Evolutionary conservation across 2,113 vertebrate species (phyloP), one percentile per base, ranked within the genome.

Genomic region (Numenius arquata): DNA sequence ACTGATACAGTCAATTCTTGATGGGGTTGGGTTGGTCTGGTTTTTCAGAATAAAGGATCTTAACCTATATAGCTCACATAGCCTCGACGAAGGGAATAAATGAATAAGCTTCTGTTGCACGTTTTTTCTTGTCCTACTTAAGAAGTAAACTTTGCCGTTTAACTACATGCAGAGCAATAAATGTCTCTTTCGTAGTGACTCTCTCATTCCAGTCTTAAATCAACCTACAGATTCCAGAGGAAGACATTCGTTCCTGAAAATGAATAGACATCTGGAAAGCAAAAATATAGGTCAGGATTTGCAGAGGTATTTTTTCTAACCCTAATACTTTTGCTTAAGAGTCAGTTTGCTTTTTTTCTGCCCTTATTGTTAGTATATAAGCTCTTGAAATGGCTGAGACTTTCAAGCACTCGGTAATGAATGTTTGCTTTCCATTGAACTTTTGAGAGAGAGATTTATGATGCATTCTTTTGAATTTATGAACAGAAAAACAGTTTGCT

Each of bases 401-500:
- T 95, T 94, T 91, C 59, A 78, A 36, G 27, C 81, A 74, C 40
- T 88, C 5, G 2, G 30, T 80, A 93, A 83, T 62, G 74, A 87
- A 58, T 71, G 63, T 59, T 89, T 76, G n/a, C 68, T 93, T 97
- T 90, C 63, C 61, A 63, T 29, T 93, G 79, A 92, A 83, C 65
- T 96, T 96, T 86, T 67, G 36, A 16, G 38, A 92, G 85, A 87
- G 59, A 90, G 52, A 94, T 75, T 84, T 75, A 55, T 62, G 85
- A 80, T 90, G 26, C 70, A 65, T 92, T 89, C 66, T 86, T 87
- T 52, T 89, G 52, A 68, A 96, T 95, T 88, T 72, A 71, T 92
- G 66, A 96, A 76, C 40, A 95, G 77, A 81, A 87, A 92, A 92
- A 73, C 58, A 76, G 77, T 95, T 95, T 95, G 74, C 87, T 89